Percentiles rank a stretch among this genome's conserved stretches.
Evolutionary conservation across 2,888 invertebrate species (phyloP).

Genomic region (Marasmarcha lunaedactyla): DNA sequence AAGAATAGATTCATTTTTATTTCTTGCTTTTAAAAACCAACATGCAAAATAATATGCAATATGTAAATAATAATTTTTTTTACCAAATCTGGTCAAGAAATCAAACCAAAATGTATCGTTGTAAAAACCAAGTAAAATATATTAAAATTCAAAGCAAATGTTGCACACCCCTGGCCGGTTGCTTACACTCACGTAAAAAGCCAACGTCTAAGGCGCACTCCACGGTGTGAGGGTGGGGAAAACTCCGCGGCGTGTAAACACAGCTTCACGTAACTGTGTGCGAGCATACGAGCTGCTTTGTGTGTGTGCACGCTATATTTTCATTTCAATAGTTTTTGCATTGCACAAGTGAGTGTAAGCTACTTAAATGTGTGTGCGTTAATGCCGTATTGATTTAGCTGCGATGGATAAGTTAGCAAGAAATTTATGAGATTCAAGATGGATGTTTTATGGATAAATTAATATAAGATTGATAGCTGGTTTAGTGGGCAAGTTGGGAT

Average conservation of each 20-base stretch:
- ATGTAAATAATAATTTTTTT: too few relatives aligned
- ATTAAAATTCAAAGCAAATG: slow-evolving; percentile 22
- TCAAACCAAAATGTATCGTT: too few relatives aligned
- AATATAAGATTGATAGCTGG: slow-evolving; percentile 4
- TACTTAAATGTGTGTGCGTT: slow-evolving; percentile 43
- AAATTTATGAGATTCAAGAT: slow-evolving; percentile 51
- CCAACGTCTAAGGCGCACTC: slow-evolving; percentile 62
- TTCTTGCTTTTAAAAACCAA: too few relatives aligned
- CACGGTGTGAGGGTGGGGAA: slow-evolving; percentile 23
- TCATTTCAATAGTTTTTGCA: slow-evolving; percentile 67
- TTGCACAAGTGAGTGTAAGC: slow-evolving; percentile 42
- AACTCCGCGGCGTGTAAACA: slow-evolving; percentile 32
- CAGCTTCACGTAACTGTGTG: slow-evolving; percentile 38
- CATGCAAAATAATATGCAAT: too few relatives aligned
- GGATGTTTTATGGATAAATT: slow-evolving; percentile 15
- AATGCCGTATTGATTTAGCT: slow-evolving; percentile 62
- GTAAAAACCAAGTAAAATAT: too few relatives aligned
- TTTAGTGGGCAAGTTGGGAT: slow-evolving; percentile 3
- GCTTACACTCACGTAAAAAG: slow-evolving; percentile 65
- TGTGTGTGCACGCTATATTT: slow-evolving; percentile 54
- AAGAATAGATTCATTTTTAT: too few relatives aligned
- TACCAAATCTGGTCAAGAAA: too few relatives aligned
- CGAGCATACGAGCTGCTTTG: slow-evolving; percentile 18
- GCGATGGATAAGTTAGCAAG: slow-evolving; percentile 42
- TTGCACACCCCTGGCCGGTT: slow-evolving; percentile 34